These are phyloP conservation scores for Pseudochirops corinnae DNA, from an alignment of 2,797 vertebrate genomes.

Conservation along the genomic window DNA sequence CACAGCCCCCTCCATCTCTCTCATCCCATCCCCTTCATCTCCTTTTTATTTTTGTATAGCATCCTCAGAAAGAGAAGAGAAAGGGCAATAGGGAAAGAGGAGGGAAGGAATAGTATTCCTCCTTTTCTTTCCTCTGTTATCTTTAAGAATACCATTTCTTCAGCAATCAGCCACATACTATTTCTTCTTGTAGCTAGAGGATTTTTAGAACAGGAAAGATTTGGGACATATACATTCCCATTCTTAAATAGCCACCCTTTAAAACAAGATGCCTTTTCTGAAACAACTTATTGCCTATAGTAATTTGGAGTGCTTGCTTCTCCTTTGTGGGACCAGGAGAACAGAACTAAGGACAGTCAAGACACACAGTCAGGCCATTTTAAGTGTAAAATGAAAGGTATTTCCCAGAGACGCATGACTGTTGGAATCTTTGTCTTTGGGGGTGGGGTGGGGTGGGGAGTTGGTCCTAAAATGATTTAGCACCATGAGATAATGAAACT, in stretches of 20 bases:
- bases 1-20: background rate
- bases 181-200: constrained; percentile 66
- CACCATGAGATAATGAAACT: constrained; percentile 83
- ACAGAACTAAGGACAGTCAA: constrained; percentile 78
- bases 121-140: constrained; percentile 45
- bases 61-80: constrained; percentile 17
- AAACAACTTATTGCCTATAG: constrained; percentile 77
- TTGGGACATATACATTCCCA: constrained; percentile 67
- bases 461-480: constrained; percentile 81
- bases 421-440: constrained; percentile 46
- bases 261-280: constrained; percentile 78
- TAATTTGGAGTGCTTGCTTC: constrained; percentile 78
- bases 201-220: constrained; percentile 75
- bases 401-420: constrained; percentile 78
- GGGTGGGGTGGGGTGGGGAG: constrained; percentile 56
- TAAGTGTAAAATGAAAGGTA: constrained; percentile 78
- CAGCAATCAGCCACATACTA: constrained; percentile 32
- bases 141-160: constrained; percentile 24
- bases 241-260: constrained; percentile 73
- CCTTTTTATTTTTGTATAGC: constrained; percentile 45
- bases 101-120: constrained; percentile 7
- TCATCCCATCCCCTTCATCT: constrained; percentile 20
- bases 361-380: constrained; percentile 82
- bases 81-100: constrained; percentile 2
- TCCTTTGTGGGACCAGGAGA: constrained; percentile 77